Conservation (phyloP, 2,113 vertebrate genomes). For the Zosterops japonicus region DNA sequence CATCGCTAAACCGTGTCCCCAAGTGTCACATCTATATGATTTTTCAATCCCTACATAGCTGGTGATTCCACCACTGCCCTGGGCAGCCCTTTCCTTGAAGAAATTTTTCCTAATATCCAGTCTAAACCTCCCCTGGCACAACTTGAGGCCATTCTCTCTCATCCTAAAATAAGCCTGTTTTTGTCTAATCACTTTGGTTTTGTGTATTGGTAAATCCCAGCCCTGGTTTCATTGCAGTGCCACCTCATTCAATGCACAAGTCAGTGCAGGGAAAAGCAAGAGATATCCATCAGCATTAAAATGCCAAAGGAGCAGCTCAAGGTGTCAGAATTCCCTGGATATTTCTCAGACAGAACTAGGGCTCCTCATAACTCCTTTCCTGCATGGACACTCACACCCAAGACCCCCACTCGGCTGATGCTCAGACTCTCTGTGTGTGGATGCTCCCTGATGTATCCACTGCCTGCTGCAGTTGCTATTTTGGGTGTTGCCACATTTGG, state of each 20-base stretch:
- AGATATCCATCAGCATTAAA: neutral
- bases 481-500: neutral
- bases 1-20: rapidly evolving
- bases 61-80: neutral
- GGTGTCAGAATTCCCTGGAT: neutral
- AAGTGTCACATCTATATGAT: neutral
- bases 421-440: neutral
- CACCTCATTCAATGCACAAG: neutral
- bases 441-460: no score
- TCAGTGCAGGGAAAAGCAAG: neutral
- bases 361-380: neutral
- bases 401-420: rapidly evolving
- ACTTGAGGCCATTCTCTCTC: neutral
- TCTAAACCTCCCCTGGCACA: neutral
- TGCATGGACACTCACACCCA: neutral
- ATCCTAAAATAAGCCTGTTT: neutral
- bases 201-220: neutral
- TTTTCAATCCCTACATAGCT: neutral
- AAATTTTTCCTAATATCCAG: neutral
- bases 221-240: neutral
- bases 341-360: neutral
- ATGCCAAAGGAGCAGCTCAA: neutral
- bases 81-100: neutral
- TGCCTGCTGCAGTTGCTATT: neutral
- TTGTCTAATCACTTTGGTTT: neutral